These are phyloP conservation scores for Thalassarche chlororhynchos DNA, from an alignment of 2,113 vertebrate genomes.

Conservation along the genomic window DNA sequence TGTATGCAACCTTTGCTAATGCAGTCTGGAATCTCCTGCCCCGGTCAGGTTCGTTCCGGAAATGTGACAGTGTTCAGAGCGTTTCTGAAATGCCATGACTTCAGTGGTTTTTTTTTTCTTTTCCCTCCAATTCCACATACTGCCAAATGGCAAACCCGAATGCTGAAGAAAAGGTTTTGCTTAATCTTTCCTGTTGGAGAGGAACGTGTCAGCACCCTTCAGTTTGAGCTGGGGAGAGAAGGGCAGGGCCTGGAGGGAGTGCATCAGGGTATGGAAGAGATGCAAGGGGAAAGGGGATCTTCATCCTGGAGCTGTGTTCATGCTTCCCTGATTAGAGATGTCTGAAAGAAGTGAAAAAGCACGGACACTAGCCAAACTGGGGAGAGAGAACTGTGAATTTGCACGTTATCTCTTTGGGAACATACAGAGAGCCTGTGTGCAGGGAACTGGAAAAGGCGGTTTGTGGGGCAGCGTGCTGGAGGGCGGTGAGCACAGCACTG, in stretches of 20 bases:
- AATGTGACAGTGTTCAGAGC: not conserved
- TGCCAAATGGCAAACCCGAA: not conserved
- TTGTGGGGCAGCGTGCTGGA: not conserved
- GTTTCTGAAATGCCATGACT: not conserved
- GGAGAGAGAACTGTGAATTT: not conserved
- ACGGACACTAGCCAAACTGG: fast-evolving
- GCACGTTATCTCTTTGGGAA: not conserved
- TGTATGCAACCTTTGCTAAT: fast-evolving
- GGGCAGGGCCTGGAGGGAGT: no score
- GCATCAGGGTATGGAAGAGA: not conserved
- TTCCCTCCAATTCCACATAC: not conserved
- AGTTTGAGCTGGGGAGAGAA: not conserved
- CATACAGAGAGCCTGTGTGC: not conserved
- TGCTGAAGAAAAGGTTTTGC: not conserved
- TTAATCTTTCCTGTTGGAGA: not conserved
- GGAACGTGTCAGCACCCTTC: not conserved
- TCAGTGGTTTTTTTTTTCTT: not conserved
- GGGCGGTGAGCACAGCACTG: not conserved
- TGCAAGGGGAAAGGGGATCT: not conserved
- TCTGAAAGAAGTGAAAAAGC: not conserved
- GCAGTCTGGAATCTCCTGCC: not conserved
- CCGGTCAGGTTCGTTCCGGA: not conserved
- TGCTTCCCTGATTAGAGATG: not conserved
- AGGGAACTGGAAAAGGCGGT: not conserved
- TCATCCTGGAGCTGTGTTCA: not conserved